Conservation (phyloP, 2,797 vertebrate species). For the Halcyon chelicuti region DNA sequence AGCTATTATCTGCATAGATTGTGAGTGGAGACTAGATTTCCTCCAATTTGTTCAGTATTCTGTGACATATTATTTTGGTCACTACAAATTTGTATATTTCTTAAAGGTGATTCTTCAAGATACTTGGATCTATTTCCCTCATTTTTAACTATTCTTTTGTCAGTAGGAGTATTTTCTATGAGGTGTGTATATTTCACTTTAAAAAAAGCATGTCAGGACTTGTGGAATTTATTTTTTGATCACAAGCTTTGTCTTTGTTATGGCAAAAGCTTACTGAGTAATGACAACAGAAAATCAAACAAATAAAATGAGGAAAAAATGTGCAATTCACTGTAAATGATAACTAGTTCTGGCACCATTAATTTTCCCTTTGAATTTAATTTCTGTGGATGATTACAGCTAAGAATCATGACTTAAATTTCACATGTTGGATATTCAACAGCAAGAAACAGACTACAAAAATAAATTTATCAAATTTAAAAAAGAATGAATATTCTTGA, state of each 20-base stretch:
- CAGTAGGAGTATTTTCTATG: not conserved
- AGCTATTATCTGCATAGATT: not conserved
- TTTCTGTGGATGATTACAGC: not conserved
- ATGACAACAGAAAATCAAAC: conserved; percentile 3
- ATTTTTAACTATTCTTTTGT: not conserved
- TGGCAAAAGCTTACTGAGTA: not conserved
- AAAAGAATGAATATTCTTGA: not conserved
- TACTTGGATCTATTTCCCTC: not conserved
- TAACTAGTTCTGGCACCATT: not conserved
- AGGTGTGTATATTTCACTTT: not conserved
- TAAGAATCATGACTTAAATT: not conserved
- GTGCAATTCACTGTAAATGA: not conserved
- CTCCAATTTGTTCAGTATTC: not conserved
- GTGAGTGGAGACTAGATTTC: not conserved
- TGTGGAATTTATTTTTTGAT: conserved; percentile 12
- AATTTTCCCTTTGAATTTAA: not conserved
- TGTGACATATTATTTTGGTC: not conserved
- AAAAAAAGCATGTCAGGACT: not conserved
- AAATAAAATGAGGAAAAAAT: not conserved
- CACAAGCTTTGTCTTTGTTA: not conserved
- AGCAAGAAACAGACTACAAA: not conserved
- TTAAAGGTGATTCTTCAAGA: not conserved
- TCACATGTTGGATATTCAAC: not conserved
- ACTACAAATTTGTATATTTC: not conserved
- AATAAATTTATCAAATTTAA: not conserved